Conservation (phyloP, 1,140 invertebrate genomes). For the Drosophila sproati region DNA sequence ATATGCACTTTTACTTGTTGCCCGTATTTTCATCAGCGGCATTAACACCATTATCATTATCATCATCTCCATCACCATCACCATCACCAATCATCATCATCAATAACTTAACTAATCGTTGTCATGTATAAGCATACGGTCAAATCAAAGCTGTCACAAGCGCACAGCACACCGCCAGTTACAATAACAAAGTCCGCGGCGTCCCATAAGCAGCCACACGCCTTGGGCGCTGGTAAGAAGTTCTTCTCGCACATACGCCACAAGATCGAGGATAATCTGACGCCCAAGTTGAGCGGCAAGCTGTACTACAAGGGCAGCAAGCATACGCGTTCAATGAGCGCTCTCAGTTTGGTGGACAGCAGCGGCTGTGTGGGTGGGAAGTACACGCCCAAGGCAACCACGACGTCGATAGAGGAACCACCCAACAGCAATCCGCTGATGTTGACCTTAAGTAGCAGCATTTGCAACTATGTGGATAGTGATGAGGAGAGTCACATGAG, state of each 20-base stretch:
- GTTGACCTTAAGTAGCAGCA: conserved; percentile 43
- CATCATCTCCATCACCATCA: conserved; percentile 8
- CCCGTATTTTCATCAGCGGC: conserved; percentile 33
- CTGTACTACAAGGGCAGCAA: conserved; percentile 76
- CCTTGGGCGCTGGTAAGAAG: conserved; percentile 68
- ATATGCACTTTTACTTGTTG: conserved; percentile 74
- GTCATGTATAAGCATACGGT: conserved; percentile 76
- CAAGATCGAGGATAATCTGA: conserved; percentile 82
- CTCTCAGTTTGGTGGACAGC: conserved; percentile 54
- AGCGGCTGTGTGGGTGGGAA: conserved; percentile 72
- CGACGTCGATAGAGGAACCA: background rate
- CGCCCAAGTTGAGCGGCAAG: conserved; percentile 72
- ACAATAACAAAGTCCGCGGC: conserved; percentile 12
- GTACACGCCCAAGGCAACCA: conserved; percentile 61
- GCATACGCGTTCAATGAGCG: conserved; percentile 76
- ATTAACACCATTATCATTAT: conserved; percentile 15
- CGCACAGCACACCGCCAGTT: conserved; percentile 51
- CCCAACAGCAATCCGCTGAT: conserved; percentile 26
- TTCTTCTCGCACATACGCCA: conserved; percentile 80
- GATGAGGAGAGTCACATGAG: conserved; percentile 72
- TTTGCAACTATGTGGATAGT: conserved; percentile 70
- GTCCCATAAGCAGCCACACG: conserved; percentile 29
- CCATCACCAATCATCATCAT: conserved; percentile 1
- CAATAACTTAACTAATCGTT: conserved; percentile 15
- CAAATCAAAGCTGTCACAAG: conserved; percentile 69